Conservation (phyloP, 2,797 vertebrate species). For the Orestias chungarensis region DNA sequence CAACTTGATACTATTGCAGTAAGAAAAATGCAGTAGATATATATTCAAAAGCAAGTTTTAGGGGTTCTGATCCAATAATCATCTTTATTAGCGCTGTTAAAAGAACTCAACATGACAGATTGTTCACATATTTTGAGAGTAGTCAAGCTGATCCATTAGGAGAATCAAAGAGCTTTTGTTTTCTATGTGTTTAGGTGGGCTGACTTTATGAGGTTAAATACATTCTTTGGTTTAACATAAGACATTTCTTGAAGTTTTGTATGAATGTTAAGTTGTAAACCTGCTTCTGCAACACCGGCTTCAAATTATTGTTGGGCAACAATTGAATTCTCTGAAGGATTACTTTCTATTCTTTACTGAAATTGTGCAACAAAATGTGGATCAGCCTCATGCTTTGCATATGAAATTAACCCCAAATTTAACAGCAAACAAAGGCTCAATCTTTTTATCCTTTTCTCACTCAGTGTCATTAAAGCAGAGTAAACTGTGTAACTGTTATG, state of each 20-base stretch:
- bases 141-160: not conserved
- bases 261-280: conserved; percentile 20
- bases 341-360: conserved; percentile 1
- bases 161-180: conserved; percentile 2
- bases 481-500: no score
- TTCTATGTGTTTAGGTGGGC: not conserved
- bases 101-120: conserved; percentile 23
- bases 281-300: conserved; percentile 1
- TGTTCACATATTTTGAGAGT: conserved; percentile 25
- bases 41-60: conserved; percentile 21
- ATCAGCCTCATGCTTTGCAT: conserved; percentile 16
- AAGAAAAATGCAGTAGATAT: conserved; percentile 23
- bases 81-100: conserved; percentile 15
- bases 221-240: not conserved
- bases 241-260: not conserved
- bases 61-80: conserved; percentile 21
- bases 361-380: conserved; percentile 24
- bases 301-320: conserved; percentile 10
- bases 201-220: not conserved
- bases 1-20: conserved; percentile 3
- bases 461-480: not conserved
- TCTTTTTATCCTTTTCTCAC: not conserved
- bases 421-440: not conserved
- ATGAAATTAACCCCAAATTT: conserved; percentile 34
- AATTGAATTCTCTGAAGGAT: conserved; percentile 11